A percentile compares a stretch with the other conserved stretches of the same genome.
Evolutionary conservation across 2,113 vertebrate species (phyloP).

Genomic region (Tragelaphus scriptus): DNA sequence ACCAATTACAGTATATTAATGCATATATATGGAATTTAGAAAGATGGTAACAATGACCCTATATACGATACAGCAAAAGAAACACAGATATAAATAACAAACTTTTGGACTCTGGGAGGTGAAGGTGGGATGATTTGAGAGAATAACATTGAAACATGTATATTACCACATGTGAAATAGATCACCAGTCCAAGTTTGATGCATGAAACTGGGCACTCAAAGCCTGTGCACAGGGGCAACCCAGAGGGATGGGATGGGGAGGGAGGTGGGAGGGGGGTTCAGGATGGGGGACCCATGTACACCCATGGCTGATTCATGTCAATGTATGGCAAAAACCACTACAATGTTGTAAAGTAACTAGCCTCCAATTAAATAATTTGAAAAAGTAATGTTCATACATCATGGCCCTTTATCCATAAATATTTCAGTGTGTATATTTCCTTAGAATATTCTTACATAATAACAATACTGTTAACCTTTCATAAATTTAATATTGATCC

Average conservation of each 20-base stretch:
- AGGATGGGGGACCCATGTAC: neutral
- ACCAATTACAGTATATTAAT: neutral
- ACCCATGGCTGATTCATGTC: neutral
- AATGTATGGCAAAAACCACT: neutral
- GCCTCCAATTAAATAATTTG: neutral
- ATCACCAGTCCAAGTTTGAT: neutral
- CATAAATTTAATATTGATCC: neutral
- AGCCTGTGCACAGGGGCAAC: neutral
- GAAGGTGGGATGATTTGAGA: neutral
- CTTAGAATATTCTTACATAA: neutral
- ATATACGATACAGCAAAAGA: neutral
- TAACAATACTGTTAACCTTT: neutral
- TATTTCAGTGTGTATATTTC: neutral
- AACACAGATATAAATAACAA: neutral
- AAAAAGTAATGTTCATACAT: neutral
- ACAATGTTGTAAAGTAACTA: neutral
- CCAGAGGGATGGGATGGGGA: neutral
- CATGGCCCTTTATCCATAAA: neutral
- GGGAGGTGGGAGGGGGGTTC: neutral
- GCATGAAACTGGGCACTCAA: neutral
- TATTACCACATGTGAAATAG: neutral
- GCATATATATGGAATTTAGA: neutral
- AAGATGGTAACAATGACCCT: neutral
- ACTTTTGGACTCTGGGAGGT: neutral
- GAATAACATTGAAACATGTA: neutral